Evolutionary conservation across 1,140 invertebrate species (phyloP).

Genomic region (Cyrtorhinus lividipennis): DNA sequence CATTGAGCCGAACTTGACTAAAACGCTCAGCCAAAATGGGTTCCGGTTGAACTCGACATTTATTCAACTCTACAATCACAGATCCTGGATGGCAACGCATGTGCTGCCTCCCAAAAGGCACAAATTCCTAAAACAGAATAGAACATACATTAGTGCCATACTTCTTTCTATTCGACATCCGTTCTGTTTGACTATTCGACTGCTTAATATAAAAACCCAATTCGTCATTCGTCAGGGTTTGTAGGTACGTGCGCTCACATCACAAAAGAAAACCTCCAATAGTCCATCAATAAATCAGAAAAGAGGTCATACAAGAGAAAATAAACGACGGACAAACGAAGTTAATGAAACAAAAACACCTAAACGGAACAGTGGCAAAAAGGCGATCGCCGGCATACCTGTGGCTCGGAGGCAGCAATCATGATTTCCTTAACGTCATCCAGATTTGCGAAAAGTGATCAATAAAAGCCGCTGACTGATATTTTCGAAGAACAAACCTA

Average conservation of each 20-base stretch:
- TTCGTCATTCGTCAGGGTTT: too few relatives aligned
- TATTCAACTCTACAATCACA: constrained; percentile 29
- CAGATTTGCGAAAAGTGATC: constrained; percentile 23
- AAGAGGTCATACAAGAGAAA: too few relatives aligned
- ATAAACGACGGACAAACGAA: too few relatives aligned
- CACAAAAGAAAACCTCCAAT: too few relatives aligned
- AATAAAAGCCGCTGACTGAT: background rate
- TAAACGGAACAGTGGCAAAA: background rate
- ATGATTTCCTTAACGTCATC: constrained; percentile 40
- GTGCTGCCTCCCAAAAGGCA: constrained; percentile 73
- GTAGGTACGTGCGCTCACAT: too few relatives aligned
- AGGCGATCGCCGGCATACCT: constrained; percentile 36
- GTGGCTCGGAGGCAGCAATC: constrained; percentile 65
- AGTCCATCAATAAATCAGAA: too few relatives aligned
- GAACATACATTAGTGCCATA: too few relatives aligned
- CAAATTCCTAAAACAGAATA: constrained; percentile 73
- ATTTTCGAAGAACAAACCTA: too few relatives aligned
- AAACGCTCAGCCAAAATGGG: constrained; percentile 50
- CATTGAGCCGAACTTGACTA: constrained; percentile 54
- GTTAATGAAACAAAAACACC: too few relatives aligned
- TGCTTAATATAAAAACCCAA: too few relatives aligned
- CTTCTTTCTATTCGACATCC: too few relatives aligned
- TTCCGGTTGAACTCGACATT: constrained; percentile 36
- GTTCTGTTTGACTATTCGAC: too few relatives aligned
- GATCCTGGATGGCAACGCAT: constrained; percentile 60